Percentiles rank a stretch among this genome's conserved stretches.
phyloP scores from a whole-genome alignment of 2,888 invertebrate species.

The Tetragonula carbonaria region DNA sequence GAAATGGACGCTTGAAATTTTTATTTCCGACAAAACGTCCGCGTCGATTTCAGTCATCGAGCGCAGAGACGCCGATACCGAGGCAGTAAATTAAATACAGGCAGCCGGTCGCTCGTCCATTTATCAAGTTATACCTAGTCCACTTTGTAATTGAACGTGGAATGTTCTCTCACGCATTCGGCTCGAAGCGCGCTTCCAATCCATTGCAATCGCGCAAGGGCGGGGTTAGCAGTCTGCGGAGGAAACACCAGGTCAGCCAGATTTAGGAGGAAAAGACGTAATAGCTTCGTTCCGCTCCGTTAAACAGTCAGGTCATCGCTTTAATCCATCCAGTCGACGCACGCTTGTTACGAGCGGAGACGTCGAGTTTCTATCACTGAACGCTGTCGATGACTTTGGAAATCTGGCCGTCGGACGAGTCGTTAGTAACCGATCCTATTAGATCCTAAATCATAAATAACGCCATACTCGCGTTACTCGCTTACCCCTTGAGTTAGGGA shows the following conservation, averaged over 20 bases:
- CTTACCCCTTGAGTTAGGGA: not conserved
- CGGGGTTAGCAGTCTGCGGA: constrained; percentile 15
- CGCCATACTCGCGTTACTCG: constrained; percentile 37
- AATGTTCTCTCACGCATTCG: constrained; percentile 22
- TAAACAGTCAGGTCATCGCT: constrained; percentile 63
- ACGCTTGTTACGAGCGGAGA: not conserved
- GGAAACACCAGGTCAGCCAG: constrained; percentile 41
- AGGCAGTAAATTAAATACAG: constrained; percentile 35
- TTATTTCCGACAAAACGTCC: constrained; percentile 7
- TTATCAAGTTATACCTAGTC: constrained; percentile 36
- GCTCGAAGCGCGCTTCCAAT: constrained; percentile 18
- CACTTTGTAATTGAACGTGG: constrained; percentile 44
- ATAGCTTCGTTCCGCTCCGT: constrained; percentile 60
- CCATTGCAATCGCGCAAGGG: constrained; percentile 25
- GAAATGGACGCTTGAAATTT: constrained; percentile 21
- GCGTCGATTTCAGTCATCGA: constrained; percentile 10
- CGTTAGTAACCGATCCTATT: constrained; percentile 82
- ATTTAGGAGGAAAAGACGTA: constrained; percentile 62
- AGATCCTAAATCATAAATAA: constrained; percentile 79
- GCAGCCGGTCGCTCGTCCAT: constrained; percentile 10
- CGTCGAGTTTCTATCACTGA: too few relatives aligned
- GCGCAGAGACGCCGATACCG: not conserved
- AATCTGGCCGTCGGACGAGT: constrained; percentile 72
- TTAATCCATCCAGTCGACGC: constrained; percentile 58
- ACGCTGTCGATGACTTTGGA: not conserved